phyloP scores from a whole-genome alignment of 2,797 vertebrate genomes.

The Monodelphis domestica region DNA sequence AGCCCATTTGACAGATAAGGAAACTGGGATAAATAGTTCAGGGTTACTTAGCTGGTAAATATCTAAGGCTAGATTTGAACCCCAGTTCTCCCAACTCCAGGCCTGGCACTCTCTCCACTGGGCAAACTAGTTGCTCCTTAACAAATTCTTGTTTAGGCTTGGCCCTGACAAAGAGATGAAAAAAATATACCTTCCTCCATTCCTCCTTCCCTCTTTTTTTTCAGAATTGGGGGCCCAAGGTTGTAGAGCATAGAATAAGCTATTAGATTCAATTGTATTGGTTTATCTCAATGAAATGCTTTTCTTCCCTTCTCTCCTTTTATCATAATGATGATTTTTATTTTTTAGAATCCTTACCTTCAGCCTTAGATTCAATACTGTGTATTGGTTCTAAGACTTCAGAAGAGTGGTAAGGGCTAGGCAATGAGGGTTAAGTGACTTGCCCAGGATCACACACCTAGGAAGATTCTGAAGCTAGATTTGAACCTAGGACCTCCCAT shows the following conservation, averaged over 20 bases:
- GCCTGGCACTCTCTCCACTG: background rate
- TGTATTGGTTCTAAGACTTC: too few species aligned
- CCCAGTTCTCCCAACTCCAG: background rate
- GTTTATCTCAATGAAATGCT: background rate
- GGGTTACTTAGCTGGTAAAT: background rate
- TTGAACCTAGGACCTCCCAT: too few species aligned
- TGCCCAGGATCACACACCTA: too few species aligned
- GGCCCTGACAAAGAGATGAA: background rate
- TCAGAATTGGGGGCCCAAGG: background rate
- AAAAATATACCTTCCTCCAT: background rate
- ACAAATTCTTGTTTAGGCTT: background rate
- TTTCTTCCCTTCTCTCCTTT: background rate
- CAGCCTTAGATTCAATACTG: too few species aligned
- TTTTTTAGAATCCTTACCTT: too few species aligned
- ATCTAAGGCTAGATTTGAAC: background rate
- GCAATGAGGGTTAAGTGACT: too few species aligned
- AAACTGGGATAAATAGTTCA: background rate
- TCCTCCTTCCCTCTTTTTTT: background rate
- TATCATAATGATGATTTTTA: background rate
- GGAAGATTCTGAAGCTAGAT: too few species aligned
- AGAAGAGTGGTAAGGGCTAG: too few species aligned
- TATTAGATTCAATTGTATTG: background rate
- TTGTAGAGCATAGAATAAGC: background rate
- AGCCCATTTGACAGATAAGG: background rate
- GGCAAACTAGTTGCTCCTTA: background rate